A percentile compares a stretch with the other conserved stretches of the same genome.
These are phyloP conservation scores for Premnoplex brunnescens DNA, from an alignment of 2,797 vertebrate genomes.

Conservation along the genomic window DNA sequence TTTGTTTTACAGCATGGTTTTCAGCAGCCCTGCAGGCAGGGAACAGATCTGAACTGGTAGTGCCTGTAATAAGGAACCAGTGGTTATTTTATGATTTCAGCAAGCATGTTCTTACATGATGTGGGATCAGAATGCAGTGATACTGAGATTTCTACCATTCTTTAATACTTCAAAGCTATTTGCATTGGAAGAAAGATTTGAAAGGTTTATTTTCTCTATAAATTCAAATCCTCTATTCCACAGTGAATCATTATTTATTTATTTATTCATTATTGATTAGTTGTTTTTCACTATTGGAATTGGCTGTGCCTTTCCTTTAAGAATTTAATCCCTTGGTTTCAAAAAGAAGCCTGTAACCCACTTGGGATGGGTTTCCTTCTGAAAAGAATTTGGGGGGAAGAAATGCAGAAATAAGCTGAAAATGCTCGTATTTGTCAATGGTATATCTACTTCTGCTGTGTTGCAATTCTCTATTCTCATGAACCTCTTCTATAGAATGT, in stretches of 20 bases:
- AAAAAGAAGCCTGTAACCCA: not conserved
- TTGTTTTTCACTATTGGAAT: not conserved
- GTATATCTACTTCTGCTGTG: not conserved
- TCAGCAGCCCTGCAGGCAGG: not conserved
- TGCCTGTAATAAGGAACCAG: not conserved
- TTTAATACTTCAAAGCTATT: not conserved
- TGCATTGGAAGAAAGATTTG: not conserved
- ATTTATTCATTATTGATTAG: not conserved
- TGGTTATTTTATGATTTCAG: not conserved
- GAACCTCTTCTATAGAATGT: not conserved
- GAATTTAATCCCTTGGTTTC: not conserved
- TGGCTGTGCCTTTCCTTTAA: not conserved
- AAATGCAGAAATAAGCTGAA: not conserved
- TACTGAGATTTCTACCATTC: not conserved
- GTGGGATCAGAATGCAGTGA: not conserved
- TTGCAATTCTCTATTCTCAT: not conserved
- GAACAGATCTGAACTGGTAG: constrained; percentile 19
- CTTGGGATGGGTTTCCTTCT: not conserved
- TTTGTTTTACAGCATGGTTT: not conserved
- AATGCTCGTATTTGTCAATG: not conserved
- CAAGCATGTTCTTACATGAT: not conserved
- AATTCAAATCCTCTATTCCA: not conserved
- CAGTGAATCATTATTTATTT: not conserved
- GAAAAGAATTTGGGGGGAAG: not conserved
- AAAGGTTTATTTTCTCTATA: not conserved